Evolutionary conservation across 2,888 invertebrate species (phyloP).

Genomic region (Leucania comma): DNA sequence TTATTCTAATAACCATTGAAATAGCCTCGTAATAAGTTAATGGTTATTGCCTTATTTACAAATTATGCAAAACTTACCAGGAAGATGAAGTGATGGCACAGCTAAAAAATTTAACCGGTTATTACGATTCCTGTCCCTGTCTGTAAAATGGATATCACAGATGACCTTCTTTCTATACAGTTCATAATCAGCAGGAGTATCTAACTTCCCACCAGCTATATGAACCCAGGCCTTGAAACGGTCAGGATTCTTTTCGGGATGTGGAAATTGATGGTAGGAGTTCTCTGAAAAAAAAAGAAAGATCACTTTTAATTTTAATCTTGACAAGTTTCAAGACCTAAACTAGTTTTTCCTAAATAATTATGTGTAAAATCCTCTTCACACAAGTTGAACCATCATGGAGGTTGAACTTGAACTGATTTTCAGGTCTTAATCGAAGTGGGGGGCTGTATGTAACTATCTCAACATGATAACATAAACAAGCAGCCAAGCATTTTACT

Average conservation of each 20-base stretch:
- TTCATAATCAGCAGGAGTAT: slow-evolving; percentile 1
- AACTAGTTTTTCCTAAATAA: too few relatives aligned
- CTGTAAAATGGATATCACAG: slow-evolving; percentile 21
- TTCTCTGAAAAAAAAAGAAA: slow-evolving; percentile 7
- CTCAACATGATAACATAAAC: too few relatives aligned
- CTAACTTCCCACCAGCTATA: slow-evolving; percentile 4
- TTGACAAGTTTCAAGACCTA: background rate
- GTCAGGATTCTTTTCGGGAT: slow-evolving; percentile 11
- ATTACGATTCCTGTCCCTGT: slow-evolving; percentile 5
- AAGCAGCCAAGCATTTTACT: too few relatives aligned
- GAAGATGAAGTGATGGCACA: slow-evolving; percentile 3
- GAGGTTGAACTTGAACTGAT: too few relatives aligned
- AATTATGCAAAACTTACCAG: slow-evolving; percentile 3
- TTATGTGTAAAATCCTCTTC: too few relatives aligned
- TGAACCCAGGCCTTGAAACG: slow-evolving; percentile 15
- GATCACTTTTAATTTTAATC: background rate
- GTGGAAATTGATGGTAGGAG: slow-evolving; percentile 4
- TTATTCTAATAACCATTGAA: too few relatives aligned
- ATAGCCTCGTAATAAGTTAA: too few relatives aligned
- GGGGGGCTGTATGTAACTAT: too few relatives aligned
- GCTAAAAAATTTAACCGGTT: slow-evolving; percentile 15
- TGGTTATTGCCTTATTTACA: background rate
- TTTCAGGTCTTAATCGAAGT: too few relatives aligned
- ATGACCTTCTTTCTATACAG: slow-evolving; percentile 6
- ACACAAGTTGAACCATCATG: too few relatives aligned